Evolutionary conservation across 2,113 vertebrate genomes (phyloP), one percentile per base, ranked within the genome.

Genomic region (Serilophus lunatus): DNA sequence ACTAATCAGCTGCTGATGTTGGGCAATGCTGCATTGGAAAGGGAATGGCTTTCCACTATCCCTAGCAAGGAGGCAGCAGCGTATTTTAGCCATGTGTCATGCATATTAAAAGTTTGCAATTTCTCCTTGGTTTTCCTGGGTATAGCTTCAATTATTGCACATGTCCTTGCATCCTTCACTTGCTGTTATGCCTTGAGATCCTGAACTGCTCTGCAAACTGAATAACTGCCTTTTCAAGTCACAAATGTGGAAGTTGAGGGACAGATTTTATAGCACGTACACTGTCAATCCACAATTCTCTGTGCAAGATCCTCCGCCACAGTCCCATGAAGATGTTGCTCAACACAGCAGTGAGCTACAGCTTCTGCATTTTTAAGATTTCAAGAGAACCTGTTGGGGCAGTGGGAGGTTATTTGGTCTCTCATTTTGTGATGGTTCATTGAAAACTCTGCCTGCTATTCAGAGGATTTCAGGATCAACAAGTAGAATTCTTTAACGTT

Each of bases 241-340:
- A 82, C 44, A 76, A 64, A 64, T 13, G 29, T 42, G 23, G 12
- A 78, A 78, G 38, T 50, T 45, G 18, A 38, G 35, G 33, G 38
- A 14, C 15, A 68, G 44, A 64, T 79, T 85, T 85, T 63, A 42
- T 61, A 82, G 29, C 38, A 22, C 8, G 70, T 66, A 29, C 1
- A 1, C 4, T 51, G 22, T 8, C 20, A 45, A 78, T 31, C 33
- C 61, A 47, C 0, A 2, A 18, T 63, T 7, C 5, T 15, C 3
- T 14, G 15, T 18, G 36, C 2, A 9, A 79, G 42, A 51, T 68
- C 44, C 28, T 69, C 9, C 2, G 50, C 51, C 2, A 2, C 2
- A 24, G 20, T 11, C 35, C 35, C 57, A 51, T 36, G 0, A 3
- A 61, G n/a, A n/a, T 40, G 6, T 61, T 78, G 22, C 54, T 83